These are phyloP conservation scores for Paraescarpia echinospica DNA, from an alignment of 1,140 invertebrate species.

Conservation along the genomic window DNA sequence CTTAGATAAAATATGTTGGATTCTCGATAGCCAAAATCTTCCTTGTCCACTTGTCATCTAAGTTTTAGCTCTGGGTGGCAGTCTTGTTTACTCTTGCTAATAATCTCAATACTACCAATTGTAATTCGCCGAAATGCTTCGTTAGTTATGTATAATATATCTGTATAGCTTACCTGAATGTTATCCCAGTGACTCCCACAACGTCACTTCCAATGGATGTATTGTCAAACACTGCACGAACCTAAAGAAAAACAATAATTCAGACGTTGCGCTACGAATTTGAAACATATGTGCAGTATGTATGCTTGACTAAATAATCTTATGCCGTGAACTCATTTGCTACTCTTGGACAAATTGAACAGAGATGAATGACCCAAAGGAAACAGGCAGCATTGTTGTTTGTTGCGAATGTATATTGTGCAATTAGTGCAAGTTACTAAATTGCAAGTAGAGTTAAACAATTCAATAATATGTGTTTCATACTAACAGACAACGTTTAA, in stretches of 20 bases:
- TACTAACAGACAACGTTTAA: background rate
- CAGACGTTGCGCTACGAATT: background rate
- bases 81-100: too few relatives aligned
- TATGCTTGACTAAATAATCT: background rate
- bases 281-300: background rate
- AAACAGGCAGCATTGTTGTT: background rate
- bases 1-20: too few relatives aligned
- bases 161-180: background rate
- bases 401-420: background rate
- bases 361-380: background rate
- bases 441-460: background rate
- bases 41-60: too few relatives aligned
- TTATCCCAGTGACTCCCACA: background rate
- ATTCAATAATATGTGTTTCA: background rate
- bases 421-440: background rate
- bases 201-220: background rate
- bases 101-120: too few relatives aligned
- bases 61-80: too few relatives aligned
- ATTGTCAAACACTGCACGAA: background rate
- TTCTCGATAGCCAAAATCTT: too few relatives aligned
- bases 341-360: background rate
- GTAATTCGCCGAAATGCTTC: too few relatives aligned
- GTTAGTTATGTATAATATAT: too few relatives aligned
- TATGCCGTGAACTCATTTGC: background rate
- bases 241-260: background rate